Base-by-base conservation (phyloP, 2,797 vertebrate genomes). In the Urophycis tenuis region DNA sequence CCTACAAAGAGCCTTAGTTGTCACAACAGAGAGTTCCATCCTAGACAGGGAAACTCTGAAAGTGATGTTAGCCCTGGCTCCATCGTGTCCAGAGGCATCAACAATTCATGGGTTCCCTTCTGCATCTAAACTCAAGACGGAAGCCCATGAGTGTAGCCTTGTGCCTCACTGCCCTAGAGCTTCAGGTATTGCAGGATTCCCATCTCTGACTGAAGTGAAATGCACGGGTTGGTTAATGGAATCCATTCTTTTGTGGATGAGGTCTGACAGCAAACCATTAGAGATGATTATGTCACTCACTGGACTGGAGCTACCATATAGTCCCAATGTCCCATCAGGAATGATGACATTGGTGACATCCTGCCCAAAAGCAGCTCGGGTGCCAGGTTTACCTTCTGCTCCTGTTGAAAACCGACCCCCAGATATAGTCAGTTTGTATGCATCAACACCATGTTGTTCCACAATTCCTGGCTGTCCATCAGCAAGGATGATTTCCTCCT, bases 401-500 rank as follows among this genome's bases (percentile, higher is more conserved):
- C 80, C 60, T 76, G 70, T 71, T 70, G n/a, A 22, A 19, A 89
- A 87, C 82, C 87, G 72, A 84, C 76, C 80, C 31, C 74, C 80
- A 74, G 75, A 82, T 72, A 89, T 89, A 80, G 35, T 86, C 73
- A 88, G 84, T 29, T 81, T 89, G 74, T 84, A 82, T 73, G 11
- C 85, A 75, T 85, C 82, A 73, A 70, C 80, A 71, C 87, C 90
- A 33, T 86, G 83, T 82, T 80, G 81, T 79, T 88, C 91, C 71
- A 41, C 30, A 72, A 36, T 87, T 30, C 86, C 82, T 31, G 91
- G 91, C 60, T 88, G 88, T 77, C 86, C 90, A 77, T 91, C 90
- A 81, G 83, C 84, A 33, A 87, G 86, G 73, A 87, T 74, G 78
- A 81, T 86, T 53, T 88, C 78, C 34, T 80, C 22, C 80, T 82